Base-by-base conservation (phyloP, 2,888 invertebrate species). In the Netelia inedita region DNA sequence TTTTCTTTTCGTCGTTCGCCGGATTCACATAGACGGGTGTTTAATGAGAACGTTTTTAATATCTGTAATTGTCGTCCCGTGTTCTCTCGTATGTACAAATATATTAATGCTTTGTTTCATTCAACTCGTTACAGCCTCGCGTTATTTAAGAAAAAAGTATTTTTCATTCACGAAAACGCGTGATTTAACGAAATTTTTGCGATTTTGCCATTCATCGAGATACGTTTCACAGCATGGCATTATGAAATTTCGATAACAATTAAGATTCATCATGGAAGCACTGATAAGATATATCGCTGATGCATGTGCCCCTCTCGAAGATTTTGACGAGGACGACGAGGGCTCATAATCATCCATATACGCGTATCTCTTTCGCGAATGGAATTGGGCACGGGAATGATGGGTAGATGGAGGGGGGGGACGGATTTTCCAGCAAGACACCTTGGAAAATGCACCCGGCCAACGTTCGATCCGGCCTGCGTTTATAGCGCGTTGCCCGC, bases 381-480 rank as follows among this genome's bases (percentile, higher is more conserved):
- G 46, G 14, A 14, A 46, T 46, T 10, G 16, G 19, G 28, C 28
- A 1, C n/a, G 35, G 16, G 63, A 28, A 11, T 28, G 63, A 6
- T 8, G 63, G 50, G 53, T 2, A 19, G 35, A 11, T n/a, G 28
- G 11, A 46, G 46, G 46, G 46, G 41, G 46, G 14, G 6, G 46
- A 21, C 35, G 9, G n/a, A 61, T 19, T 73, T 59, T 46, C 61
- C 19, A 65, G 61, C 73, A 11, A 65, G n/a, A 72, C n/a, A 72
- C 61, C 66, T 41, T 50, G 59, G 65, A 66, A 41, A 66, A 73
- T 79, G 68, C 69, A 79, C 83, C 83, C 74, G 55, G 79, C 23
- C 79, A 79, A 79, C 71, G 75, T 83, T 83, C 83, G 83, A 83
- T 79, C 43, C 16, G 21, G 61, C n/a, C 50, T 50, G 74, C 35